phyloP scores from a whole-genome alignment of 2,888 invertebrate genomes.

The Drosophila dives region DNA sequence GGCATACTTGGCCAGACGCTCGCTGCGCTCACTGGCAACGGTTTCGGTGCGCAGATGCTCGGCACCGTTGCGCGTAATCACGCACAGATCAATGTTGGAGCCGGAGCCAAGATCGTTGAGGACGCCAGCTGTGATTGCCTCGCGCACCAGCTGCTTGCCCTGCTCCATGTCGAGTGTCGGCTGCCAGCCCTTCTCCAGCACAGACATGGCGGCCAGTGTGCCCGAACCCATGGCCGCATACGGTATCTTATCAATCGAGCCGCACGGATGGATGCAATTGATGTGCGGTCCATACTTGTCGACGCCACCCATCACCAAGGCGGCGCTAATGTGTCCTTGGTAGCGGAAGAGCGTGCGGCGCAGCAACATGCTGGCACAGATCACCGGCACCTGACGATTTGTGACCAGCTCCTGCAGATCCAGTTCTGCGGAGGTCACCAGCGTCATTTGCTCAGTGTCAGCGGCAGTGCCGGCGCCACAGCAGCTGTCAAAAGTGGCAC shows the following conservation, averaged over 20 bases:
- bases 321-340: constrained; percentile 97
- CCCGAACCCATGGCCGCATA: constrained; percentile 99
- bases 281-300: constrained; percentile 95
- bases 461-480: constrained; percentile 99
- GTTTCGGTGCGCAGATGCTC: constrained; percentile 95
- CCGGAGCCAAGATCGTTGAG: constrained; percentile 99
- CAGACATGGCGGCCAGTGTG: constrained; percentile 98
- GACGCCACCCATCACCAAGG: constrained; percentile 97
- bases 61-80: constrained; percentile 93
- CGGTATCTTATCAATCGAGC: constrained; percentile 95
- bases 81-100: constrained; percentile 96
- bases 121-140: constrained; percentile 98
- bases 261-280: constrained; percentile 97
- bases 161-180: constrained; percentile 93
- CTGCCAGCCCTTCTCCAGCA: constrained; percentile 96
- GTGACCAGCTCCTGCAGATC: constrained; percentile 97
- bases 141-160: constrained; percentile 93
- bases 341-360: constrained; percentile 97
- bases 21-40: constrained; percentile 88
- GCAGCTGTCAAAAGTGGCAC: constrained; percentile 87
- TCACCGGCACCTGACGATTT: constrained; percentile 94
- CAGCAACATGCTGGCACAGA: constrained; percentile 94
- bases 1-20: constrained; percentile 77
- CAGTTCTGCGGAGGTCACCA: constrained; percentile 95
- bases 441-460: constrained; percentile 97